A percentile compares a stretch with the other conserved stretches of the same genome.
These are phyloP conservation scores for Porites evermanni DNA, from an alignment of 92 coral and sea anemone genomes.

Conservation along the genomic window DNA sequence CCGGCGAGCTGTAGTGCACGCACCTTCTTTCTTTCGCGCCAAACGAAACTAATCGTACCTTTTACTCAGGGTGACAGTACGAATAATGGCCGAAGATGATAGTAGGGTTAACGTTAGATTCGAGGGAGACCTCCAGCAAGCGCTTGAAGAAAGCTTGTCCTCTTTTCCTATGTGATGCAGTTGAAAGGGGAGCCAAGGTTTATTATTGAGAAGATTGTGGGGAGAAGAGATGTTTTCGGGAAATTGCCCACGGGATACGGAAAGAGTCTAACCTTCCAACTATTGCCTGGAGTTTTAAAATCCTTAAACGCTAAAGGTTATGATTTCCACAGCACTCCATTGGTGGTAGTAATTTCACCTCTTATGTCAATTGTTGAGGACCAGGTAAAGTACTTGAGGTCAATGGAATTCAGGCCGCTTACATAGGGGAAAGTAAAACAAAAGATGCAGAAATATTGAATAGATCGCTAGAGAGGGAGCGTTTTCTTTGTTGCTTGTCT, in stretches of 20 bases:
- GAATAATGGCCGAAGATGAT: too few relatives aligned
- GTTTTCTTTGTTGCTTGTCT: neutral
- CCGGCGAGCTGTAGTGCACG: too few relatives aligned
- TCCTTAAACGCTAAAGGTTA: neutral
- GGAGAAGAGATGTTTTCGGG: neutral
- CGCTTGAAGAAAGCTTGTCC: neutral
- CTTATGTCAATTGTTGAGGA: neutral
- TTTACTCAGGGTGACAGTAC: too few relatives aligned
- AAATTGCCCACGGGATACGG: neutral
- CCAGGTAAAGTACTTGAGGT: neutral
- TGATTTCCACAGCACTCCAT: neutral
- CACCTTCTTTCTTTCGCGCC: neutral
- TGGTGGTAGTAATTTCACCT: constrained; percentile 5
- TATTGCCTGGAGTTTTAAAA: constrained; percentile 11
- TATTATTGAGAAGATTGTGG: neutral
- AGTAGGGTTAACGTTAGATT: too few relatives aligned
- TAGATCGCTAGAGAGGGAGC: neutral
- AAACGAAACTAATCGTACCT: neutral
- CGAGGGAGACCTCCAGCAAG: neutral
- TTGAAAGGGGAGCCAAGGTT: neutral
- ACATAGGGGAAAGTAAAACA: neutral
- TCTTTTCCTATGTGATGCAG: neutral
- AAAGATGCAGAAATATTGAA: constrained; percentile 1
- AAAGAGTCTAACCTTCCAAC: neutral
- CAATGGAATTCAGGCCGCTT: neutral